A percentile compares a stretch with the other conserved stretches of the same genome.
phyloP scores from a whole-genome alignment of 2,113 vertebrate genomes.

The Falcunculus frontatus region DNA sequence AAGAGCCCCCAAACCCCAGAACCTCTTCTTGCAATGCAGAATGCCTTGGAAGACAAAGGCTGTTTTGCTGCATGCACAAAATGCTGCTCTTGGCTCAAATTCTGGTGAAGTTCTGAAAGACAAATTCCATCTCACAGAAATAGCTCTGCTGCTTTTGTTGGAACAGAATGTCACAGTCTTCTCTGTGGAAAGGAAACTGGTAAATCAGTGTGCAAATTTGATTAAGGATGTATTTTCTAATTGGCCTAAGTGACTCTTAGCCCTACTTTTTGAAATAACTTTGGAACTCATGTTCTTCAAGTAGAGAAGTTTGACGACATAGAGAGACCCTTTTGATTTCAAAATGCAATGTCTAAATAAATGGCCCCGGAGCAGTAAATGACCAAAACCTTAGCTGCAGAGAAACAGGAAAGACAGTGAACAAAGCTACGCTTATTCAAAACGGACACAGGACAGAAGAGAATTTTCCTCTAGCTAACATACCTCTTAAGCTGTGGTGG shows the following conservation, averaged over 20 bases:
- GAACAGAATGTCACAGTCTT: not conserved
- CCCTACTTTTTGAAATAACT: not conserved
- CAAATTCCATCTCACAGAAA: not conserved
- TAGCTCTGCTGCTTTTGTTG: not conserved
- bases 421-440: not conserved
- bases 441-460: not conserved
- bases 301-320: not conserved
- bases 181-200: not conserved
- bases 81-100: not conserved
- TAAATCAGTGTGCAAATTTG: not conserved
- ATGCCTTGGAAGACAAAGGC: not conserved
- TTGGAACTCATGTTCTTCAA: not conserved
- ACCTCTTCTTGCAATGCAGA: not conserved
- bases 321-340: not conserved
- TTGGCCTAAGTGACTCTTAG: not conserved
- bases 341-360: not conserved
- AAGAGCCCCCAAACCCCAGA: rapidly evolving
- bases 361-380: not conserved
- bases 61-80: not conserved
- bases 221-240: not conserved
- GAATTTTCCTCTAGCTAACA: not conserved
- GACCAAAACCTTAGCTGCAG: not conserved
- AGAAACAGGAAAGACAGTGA: not conserved
- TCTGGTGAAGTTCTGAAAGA: not conserved
- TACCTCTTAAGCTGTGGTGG: not conserved